Percentiles rank a stretch among this genome's conserved stretches.
Evolutionary conservation across 2,888 invertebrate species (phyloP).

Genomic region (Orchestes rusci): DNA sequence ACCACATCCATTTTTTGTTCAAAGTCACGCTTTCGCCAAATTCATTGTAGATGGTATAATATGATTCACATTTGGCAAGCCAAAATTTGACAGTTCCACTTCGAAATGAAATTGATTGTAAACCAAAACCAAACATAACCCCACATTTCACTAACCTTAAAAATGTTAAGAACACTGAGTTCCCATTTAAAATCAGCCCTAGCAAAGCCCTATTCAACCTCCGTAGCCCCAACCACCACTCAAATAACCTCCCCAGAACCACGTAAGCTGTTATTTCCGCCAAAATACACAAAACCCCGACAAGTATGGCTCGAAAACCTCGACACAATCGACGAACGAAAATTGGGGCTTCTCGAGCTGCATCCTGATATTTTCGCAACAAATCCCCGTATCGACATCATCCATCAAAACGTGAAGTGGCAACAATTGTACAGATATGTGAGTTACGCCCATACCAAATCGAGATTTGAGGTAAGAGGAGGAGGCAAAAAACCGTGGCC

Average conservation of each 20-base stretch:
- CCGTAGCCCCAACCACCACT: not conserved
- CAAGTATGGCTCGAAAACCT: slow-evolving; percentile 86
- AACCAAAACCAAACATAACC: too few relatives aligned
- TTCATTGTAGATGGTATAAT: too few relatives aligned
- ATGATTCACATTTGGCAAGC: too few relatives aligned
- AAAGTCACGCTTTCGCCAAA: too few relatives aligned
- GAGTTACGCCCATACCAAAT: slow-evolving; percentile 70
- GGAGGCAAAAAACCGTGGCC: slow-evolving; percentile 95
- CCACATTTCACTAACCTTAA: too few relatives aligned
- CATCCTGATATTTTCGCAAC: slow-evolving; percentile 84
- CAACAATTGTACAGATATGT: slow-evolving; percentile 75
- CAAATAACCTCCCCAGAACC: not conserved
- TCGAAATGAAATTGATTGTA: too few relatives aligned
- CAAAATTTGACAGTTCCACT: too few relatives aligned
- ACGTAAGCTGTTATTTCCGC: slow-evolving; percentile 37
- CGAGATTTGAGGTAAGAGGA: slow-evolving; percentile 78
- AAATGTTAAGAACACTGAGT: not conserved
- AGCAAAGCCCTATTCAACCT: not conserved
- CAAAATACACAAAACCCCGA: slow-evolving; percentile 54
- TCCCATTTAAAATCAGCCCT: not conserved
- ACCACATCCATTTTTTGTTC: too few relatives aligned
- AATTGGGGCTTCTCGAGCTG: slow-evolving; percentile 77
- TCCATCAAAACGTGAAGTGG: slow-evolving; percentile 82
- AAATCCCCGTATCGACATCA: slow-evolving; percentile 77
- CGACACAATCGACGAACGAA: slow-evolving; percentile 65